Base-by-base conservation (phyloP, 2,797 vertebrate species). In the Esox masquinongy region DNA sequence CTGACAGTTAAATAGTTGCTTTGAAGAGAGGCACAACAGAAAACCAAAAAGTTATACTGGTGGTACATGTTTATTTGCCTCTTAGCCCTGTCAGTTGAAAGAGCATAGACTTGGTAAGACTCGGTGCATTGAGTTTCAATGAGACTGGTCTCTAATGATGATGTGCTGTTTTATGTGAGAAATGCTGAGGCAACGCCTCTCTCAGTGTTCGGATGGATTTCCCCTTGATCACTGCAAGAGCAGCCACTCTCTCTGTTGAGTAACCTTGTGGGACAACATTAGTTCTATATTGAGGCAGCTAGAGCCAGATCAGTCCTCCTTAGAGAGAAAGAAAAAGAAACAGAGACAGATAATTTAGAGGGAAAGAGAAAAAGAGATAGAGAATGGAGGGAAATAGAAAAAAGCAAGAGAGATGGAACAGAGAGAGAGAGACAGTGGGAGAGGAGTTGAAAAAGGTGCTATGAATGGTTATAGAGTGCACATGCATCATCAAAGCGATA, bases 1-100 rank as follows among this genome's bases (percentile, higher is more conserved):
- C 90, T 99, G 98, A 94, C 98, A 99, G 95, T 93, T 97, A 94
- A 99, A 99, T 90, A 99, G 95, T 99, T 99, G 98, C 98, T 99
- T 92, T 50, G 89, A 94, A 87, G 76, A 88, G 79, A 83, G 70
- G 70, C 56, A 61, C n/a, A 26, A 61, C 22, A 61, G 56, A 61
- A 61, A 24, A 61, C 22, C 17, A 19, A 56, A 19, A 24, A 61
- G 56, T 61, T 24, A 26, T 24, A 24, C 56, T 24, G 56, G n/a
- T 61, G 56, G 24, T 24, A 61, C 43, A 47, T 47, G 43, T 47
- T 14, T 61, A 24, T 61, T 12, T 24, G 12, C 19, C 56, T 24
- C 56, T 61, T 12, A 61, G 22, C 56, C 56, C n/a, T 2, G 2
- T 56, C 5, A 26, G 56, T 26, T 61, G 22, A 61, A 26, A 61